Percentiles rank a stretch among this genome's conserved stretches.
Evolutionary conservation across 2,888 invertebrate genomes (phyloP).

Genomic region (Sussaba pulchella): DNA sequence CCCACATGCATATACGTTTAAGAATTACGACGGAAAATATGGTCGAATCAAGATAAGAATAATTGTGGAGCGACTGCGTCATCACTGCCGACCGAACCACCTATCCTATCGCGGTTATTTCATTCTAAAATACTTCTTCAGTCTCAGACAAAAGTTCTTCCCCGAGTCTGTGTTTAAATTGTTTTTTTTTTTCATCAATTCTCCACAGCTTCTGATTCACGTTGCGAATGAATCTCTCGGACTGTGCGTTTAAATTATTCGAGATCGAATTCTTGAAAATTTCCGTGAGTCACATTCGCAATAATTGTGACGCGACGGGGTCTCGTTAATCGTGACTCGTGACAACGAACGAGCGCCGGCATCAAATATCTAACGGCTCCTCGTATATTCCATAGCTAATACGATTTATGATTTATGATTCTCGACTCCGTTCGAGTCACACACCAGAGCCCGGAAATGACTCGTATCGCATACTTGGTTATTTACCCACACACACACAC

Average conservation of each 20-base stretch:
- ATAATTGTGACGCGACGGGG: slow-evolving; percentile 37
- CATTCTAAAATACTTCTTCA: background rate
- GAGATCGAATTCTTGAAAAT: slow-evolving; percentile 42
- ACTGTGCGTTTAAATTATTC: slow-evolving; percentile 12
- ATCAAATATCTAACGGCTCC: slow-evolving; percentile 34
- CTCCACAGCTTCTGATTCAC: slow-evolving; percentile 28
- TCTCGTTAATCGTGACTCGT: slow-evolving; percentile 39
- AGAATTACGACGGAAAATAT: slow-evolving; percentile 21
- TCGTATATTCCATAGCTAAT: slow-evolving; percentile 30
- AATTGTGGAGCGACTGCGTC: slow-evolving; percentile 26
- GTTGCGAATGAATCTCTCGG: slow-evolving; percentile 27
- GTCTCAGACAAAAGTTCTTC: background rate
- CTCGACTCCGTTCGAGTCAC: slow-evolving; percentile 17
- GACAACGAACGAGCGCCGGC: slow-evolving; percentile 51
- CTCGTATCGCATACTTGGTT: slow-evolving; percentile 24
- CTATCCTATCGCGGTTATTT: background rate
- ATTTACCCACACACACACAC: background rate
- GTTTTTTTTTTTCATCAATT: background rate
- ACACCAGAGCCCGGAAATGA: slow-evolving; percentile 55
- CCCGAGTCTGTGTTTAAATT: no score
- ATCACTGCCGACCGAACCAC: slow-evolving; percentile 14
- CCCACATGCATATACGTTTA: slow-evolving; percentile 6
- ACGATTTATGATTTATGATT: slow-evolving; percentile 48
- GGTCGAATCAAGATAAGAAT: slow-evolving; percentile 22
- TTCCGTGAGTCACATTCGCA: slow-evolving; percentile 48